Conservation (phyloP, 92 coral and sea anemone genomes). For the Epizoanthus rinbou region DNA sequence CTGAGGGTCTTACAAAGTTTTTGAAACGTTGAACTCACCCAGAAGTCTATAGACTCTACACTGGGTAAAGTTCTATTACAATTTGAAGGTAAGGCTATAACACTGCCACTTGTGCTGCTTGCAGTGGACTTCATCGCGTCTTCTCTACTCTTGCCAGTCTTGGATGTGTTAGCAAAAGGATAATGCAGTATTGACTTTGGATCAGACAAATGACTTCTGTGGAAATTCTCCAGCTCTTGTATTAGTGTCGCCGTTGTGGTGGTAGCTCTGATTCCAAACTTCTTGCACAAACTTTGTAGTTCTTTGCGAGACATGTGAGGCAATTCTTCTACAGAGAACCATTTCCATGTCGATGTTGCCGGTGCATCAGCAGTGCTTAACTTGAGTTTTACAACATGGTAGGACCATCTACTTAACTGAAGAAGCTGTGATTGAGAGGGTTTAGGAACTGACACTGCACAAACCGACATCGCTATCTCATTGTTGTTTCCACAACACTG, state of each 20-base stretch:
- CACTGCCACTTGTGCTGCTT: background rate
- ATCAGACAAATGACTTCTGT: conserved; percentile 59
- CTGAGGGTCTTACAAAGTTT: conserved; percentile 50
- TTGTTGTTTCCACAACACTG: background rate
- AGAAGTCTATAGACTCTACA: conserved; percentile 61
- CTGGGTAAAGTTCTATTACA: conserved; percentile 56
- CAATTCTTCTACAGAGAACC: conserved; percentile 71
- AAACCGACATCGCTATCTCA: background rate
- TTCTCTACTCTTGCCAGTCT: background rate
- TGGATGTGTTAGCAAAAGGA: conserved; percentile 68
- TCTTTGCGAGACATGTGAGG: conserved; percentile 71
- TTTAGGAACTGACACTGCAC: background rate
- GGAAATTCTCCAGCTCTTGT: conserved; percentile 65
- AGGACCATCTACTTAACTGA: background rate
- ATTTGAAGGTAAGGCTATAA: conserved; percentile 7
- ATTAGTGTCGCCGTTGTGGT: conserved; percentile 65
- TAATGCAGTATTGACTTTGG: conserved; percentile 71
- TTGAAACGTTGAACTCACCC: conserved; percentile 59
- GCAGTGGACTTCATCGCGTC: background rate
- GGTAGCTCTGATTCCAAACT: conserved; percentile 77
- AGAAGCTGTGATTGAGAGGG: background rate
- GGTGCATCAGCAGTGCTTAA: background rate
- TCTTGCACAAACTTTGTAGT: conserved; percentile 80
- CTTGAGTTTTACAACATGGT: background rate
- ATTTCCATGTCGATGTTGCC: conserved; percentile 15